Conservation (phyloP, 2,888 invertebrate species). For the Stegana nigrithorax region DNA sequence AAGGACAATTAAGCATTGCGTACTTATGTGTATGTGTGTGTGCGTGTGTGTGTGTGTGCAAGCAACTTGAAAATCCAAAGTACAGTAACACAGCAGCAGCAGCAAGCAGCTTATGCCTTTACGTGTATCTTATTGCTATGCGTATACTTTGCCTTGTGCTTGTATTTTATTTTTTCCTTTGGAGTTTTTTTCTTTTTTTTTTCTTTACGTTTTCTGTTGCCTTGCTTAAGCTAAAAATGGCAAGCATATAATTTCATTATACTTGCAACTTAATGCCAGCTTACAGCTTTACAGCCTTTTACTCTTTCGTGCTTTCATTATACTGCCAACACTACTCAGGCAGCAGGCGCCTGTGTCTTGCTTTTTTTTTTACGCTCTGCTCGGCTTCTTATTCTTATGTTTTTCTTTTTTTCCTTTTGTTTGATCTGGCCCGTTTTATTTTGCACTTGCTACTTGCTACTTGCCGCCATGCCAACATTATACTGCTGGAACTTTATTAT, state of each 20-base stretch:
- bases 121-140: constrained; percentile 7
- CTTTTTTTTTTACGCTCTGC: constrained; percentile 24
- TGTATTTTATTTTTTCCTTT: neutral
- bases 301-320: constrained; percentile 26
- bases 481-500: constrained; percentile 58
- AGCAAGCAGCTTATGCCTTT: constrained; percentile 21
- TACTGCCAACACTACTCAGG: no score
- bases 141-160: neutral
- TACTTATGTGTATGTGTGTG: constrained; percentile 53
- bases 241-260: constrained; percentile 54
- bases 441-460: no score
- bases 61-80: constrained; percentile 31
- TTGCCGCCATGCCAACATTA: constrained; percentile 36
- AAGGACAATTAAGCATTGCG: constrained; percentile 65
- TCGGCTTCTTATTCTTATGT: constrained; percentile 23
- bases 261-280: constrained; percentile 62
- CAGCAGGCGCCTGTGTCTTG: neutral
- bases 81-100: constrained; percentile 27
- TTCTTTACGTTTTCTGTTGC: constrained; percentile 1
- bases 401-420: constrained; percentile 33
- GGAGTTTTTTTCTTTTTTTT: neutral
- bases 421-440: no score
- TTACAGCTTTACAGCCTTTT: constrained; percentile 59
- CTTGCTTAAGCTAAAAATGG: constrained; percentile 39
- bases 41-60: constrained; percentile 38